Conservation (phyloP, 37 sponge, comb jelly and placozoan genomes). For the Lycopodina hypogea region DNA sequence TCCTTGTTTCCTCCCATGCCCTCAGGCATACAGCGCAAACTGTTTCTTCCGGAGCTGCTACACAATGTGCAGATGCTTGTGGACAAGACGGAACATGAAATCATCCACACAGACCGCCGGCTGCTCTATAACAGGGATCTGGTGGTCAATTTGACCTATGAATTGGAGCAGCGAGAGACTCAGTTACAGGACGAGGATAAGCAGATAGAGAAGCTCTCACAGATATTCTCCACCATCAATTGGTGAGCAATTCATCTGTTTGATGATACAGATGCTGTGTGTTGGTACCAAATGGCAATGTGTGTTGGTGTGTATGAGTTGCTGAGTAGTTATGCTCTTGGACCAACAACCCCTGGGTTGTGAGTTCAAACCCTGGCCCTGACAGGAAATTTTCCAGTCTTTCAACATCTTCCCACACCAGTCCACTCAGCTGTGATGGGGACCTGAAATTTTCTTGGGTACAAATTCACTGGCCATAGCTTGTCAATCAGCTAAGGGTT, state of each 20-base stretch:
- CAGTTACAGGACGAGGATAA: conserved; percentile 44
- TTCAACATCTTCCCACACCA: no score
- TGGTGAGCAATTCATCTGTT: conserved; percentile 40
- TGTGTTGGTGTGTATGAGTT: not conserved
- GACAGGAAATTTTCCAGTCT: no score
- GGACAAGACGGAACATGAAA: conserved; percentile 77
- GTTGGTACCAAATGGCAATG: not conserved
- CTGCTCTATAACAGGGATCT: conserved; percentile 78
- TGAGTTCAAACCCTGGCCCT: not conserved
- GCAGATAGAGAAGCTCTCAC: conserved; percentile 64
- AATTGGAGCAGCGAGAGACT: conserved; percentile 47
- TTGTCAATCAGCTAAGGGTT: no score
- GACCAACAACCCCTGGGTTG: no score
- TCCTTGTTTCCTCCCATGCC: not conserved
- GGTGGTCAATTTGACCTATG: conserved; percentile 77
- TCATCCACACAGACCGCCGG: conserved; percentile 65
- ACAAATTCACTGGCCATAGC: no score
- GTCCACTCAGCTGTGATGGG: no score
- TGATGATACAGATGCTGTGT: not conserved
- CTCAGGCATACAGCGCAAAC: not conserved
- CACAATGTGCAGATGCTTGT: conserved; percentile 88
- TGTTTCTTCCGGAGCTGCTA: conserved; percentile 77
- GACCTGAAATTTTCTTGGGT: no score
- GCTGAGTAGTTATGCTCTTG: no score
- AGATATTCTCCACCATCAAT: conserved; percentile 56